phyloP scores from a whole-genome alignment of 2,888 invertebrate genomes.

The Orthosia incerta region DNA sequence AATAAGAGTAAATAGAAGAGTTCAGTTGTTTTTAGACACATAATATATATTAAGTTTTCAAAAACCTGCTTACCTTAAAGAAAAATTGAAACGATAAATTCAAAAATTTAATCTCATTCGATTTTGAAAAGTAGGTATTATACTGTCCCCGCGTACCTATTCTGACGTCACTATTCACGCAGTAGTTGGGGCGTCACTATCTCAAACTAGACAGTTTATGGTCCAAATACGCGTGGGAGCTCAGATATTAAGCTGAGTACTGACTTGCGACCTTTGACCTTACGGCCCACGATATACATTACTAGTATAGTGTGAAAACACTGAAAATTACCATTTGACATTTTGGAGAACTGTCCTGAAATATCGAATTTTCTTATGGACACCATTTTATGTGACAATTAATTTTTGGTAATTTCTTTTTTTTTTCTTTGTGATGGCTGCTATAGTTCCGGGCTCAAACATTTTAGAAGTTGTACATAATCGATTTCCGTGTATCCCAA shows the following conservation, averaged over 20 bases:
- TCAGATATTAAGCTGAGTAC: conserved; percentile 7
- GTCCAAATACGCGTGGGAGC: conserved; percentile 16
- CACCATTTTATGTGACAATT: neutral
- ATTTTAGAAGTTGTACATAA: neutral
- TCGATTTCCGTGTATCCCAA: no score
- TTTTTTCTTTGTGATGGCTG: neutral
- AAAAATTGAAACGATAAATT: neutral
- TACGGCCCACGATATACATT: conserved; percentile 10
- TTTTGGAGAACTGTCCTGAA: neutral
- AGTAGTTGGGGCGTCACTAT: conserved; percentile 29
- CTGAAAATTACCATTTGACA: conserved; percentile 1
- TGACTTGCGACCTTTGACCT: conserved; percentile 23
- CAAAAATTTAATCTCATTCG: neutral
- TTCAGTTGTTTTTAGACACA: no score
- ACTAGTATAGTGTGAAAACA: neutral
- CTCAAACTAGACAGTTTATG: conserved; percentile 22
- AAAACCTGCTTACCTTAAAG: neutral
- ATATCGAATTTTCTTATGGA: neutral
- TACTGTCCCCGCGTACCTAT: neutral
- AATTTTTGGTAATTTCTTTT: neutral
- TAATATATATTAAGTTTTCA: no score
- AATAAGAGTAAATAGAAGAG: no score
- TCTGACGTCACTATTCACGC: conserved; percentile 30
- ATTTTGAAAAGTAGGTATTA: conserved; percentile 6
- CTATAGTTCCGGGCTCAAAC: neutral